These are phyloP conservation scores for Diabrotica virgifera DNA, from an alignment of 1,140 invertebrate genomes.

Conservation along the genomic window DNA sequence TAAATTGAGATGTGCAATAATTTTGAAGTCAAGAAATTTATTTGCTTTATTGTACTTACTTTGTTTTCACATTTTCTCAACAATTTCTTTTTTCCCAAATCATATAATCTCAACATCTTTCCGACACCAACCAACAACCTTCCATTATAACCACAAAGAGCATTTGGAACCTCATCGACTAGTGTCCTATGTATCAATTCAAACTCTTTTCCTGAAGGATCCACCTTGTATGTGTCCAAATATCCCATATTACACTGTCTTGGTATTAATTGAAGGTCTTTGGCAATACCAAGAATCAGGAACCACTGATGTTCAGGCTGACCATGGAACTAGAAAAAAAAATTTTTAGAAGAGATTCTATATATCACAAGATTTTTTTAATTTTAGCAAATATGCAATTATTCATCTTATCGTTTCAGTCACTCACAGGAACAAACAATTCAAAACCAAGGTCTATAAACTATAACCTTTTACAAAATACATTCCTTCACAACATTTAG, in stretches of 20 bases:
- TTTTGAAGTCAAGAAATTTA: neutral
- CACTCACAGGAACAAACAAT: too few species aligned
- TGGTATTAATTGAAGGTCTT: slow-evolving; percentile 88
- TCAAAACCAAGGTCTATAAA: too few species aligned
- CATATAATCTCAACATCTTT: slow-evolving; percentile 87
- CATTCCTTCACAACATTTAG: too few species aligned
- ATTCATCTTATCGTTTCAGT: too few species aligned
- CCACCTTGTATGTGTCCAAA: slow-evolving; percentile 84
- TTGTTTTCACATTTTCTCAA: slow-evolving; percentile 98
- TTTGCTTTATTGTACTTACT: slow-evolving; percentile 48
- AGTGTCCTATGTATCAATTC: slow-evolving; percentile 92
- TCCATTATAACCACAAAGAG: slow-evolving; percentile 90
- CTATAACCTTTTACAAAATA: too few species aligned
- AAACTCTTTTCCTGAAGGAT: slow-evolving; percentile 69
- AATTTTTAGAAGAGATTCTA: neutral
- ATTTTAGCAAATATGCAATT: too few species aligned
- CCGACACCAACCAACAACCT: slow-evolving; percentile 90
- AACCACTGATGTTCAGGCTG: slow-evolving; percentile 69
- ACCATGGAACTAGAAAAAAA: slow-evolving; percentile 33
- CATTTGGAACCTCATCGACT: slow-evolving; percentile 90
- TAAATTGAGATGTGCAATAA: too few species aligned
- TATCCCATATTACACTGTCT: slow-evolving; percentile 74
- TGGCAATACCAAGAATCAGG: slow-evolving; percentile 84
- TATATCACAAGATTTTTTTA: neutral
- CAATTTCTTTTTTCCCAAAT: slow-evolving; percentile 95